Evolutionary conservation across 2,797 vertebrate species (phyloP).

Genomic region (Buphagus erythrorhynchus): DNA sequence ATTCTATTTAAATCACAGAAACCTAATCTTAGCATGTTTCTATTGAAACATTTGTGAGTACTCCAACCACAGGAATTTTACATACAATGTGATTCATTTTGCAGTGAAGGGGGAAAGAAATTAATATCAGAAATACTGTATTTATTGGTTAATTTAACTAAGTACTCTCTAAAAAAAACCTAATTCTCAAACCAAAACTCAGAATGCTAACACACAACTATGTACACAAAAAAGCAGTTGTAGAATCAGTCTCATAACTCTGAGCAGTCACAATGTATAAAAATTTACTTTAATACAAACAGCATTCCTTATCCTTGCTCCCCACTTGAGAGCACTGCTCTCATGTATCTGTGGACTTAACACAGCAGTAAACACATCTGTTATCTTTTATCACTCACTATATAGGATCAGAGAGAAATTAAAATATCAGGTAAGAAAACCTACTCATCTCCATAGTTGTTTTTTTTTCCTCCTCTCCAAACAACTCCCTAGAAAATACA

Average conservation of each 20-base stretch:
- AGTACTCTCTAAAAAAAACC: neutral
- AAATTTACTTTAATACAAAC: neutral
- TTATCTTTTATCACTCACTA: neutral
- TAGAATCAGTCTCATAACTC: neutral
- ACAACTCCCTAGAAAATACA: neutral
- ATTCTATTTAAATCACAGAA: neutral
- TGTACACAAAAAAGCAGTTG: neutral
- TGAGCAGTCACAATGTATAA: neutral
- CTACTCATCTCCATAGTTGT: neutral
- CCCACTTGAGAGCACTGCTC: neutral
- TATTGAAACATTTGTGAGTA: neutral
- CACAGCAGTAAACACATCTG: neutral
- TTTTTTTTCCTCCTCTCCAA: neutral
- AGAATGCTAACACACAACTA: neutral
- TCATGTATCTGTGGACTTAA: neutral
- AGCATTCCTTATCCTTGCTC: neutral
- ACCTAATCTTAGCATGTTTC: neutral
- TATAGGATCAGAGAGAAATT: neutral
- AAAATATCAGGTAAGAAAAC: neutral
- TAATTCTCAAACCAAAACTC: neutral
- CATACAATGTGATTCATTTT: neutral
- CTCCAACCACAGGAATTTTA: neutral
- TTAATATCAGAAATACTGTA: neutral
- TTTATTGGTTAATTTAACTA: neutral
- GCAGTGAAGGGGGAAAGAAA: neutral